phyloP scores from a whole-genome alignment of 2,888 invertebrate species.

The Sylvicola cinctus region DNA sequence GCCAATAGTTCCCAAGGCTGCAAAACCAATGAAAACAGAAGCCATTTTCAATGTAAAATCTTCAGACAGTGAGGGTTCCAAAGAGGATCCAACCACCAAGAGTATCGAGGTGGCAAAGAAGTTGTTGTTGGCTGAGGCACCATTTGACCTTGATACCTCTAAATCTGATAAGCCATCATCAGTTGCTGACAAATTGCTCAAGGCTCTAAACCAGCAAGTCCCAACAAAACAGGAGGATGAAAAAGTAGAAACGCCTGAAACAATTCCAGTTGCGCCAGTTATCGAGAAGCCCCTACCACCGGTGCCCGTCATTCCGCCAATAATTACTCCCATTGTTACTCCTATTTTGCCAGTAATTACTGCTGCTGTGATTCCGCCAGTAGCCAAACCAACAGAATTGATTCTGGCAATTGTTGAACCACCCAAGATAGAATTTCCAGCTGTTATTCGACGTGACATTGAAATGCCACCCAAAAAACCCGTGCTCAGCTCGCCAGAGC shows the following conservation, averaged over 20 bases:
- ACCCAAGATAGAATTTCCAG: conserved; percentile 15
- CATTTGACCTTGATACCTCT: conserved; percentile 15
- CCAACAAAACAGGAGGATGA: conserved; percentile 29
- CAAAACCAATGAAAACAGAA: too few species aligned
- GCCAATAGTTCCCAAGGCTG: too few species aligned
- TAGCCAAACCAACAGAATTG: conserved; percentile 11
- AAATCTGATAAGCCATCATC: conserved; percentile 28
- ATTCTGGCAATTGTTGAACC: background rate
- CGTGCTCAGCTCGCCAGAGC: conserved; percentile 18
- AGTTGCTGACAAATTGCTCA: conserved; percentile 39
- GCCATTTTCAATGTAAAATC: conserved; percentile 12
- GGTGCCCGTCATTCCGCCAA: background rate
- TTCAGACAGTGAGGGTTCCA: conserved; percentile 8
- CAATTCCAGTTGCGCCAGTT: conserved; percentile 1
- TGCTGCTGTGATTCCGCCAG: background rate
- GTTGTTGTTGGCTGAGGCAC: conserved; percentile 18
- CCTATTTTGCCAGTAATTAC: background rate
- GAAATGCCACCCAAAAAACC: conserved; percentile 13
- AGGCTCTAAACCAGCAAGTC: conserved; percentile 30
- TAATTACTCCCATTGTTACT: background rate
- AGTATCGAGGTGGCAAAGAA: conserved; percentile 18
- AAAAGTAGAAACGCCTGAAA: conserved; percentile 17
- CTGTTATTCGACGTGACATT: conserved; percentile 11
- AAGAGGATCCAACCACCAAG: conserved; percentile 12
- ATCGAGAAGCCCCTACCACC: conserved; percentile 1